Percentiles rank a stretch among this genome's conserved stretches.
These are phyloP conservation scores for Aulostomus chinensis DNA, from an alignment of 2,797 vertebrate species.

Conservation along the genomic window DNA sequence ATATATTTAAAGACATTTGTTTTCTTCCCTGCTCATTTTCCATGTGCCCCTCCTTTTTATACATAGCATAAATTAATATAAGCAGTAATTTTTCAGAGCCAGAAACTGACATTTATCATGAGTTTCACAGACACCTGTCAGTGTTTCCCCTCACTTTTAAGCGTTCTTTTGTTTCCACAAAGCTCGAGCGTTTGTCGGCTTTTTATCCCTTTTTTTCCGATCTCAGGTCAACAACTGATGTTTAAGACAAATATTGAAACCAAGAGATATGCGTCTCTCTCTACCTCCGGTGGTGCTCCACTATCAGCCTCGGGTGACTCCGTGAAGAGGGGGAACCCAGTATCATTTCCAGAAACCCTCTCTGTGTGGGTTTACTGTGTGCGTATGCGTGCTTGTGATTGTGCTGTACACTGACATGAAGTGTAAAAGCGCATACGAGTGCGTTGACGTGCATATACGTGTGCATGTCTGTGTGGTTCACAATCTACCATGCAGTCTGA, in stretches of 20 bases:
- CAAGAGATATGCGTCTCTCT: conserved; percentile 35
- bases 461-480: conserved; percentile 50
- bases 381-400: conserved; percentile 4
- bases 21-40: not conserved
- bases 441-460: not conserved
- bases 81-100: not conserved
- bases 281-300: conserved; percentile 32
- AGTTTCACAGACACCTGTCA: conserved; percentile 42
- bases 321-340: conserved; percentile 58
- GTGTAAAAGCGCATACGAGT: not conserved
- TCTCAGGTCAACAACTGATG: conserved; percentile 55
- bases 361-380: conserved; percentile 43
- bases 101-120: conserved; percentile 40
- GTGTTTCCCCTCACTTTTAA: conserved; percentile 51
- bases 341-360: conserved; percentile 72
- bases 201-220: conserved; percentile 64
- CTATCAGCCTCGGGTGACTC: conserved; percentile 46
- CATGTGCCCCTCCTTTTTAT: not conserved
- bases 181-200: conserved; percentile 2
- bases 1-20: not conserved
- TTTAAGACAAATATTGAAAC: conserved; percentile 73
- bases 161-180: conserved; percentile 61
- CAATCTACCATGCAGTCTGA: conserved; percentile 79
- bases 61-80: not conserved
- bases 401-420: conserved; percentile 2